Evolutionary conservation across 1,140 invertebrate genomes (phyloP), one percentile per base, ranked within the genome.

Genomic region (Bombus haemorrhoidalis): DNA sequence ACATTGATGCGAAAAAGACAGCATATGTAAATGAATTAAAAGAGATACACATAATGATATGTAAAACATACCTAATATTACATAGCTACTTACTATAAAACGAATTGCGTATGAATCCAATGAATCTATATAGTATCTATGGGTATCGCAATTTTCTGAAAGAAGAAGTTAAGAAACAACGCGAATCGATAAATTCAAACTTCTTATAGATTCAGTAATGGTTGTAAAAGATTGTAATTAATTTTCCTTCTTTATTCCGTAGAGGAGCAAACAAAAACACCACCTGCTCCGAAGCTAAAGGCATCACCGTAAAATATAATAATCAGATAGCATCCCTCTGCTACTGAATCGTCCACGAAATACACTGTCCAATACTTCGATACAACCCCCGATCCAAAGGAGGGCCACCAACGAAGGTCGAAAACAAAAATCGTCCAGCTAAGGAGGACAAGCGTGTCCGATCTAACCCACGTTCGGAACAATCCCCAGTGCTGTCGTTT

Each of bases 401-500:
- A 41, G 28, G 76, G 64, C 76, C 76, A 66, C 37, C 76, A 25
- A 78, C n/a, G 39, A 78, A 22, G 59, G 5, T 22, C 4, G 37
- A 79, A 79, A 80, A 71, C 71, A 64, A 73, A 66, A 47, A 32
- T 25, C 25, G 34, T 37, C 25, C 47, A n/a, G 13, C 12, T 57
- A 34, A 75, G 6, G 22, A 32, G 41, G 72, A 53, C 53, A 57
- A 66, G 22, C 32, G 39, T 32, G 57, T 57, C 74, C 64, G n/a
- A 83, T 72, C 25, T 64, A 77, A 68, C 34, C 59, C 53, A 43
- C 25, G 10, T 34, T 28, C 39, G 32, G 1, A 83, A 83, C 43
- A 43, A 78, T 83, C 72, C 47, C 22, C 62, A 13, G n/a, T 1
- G n/a, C 72, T 66, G 9, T 12, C 68, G 57, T 84, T 84, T 43